These are phyloP conservation scores for Molossus molossus DNA, from an alignment of 2,797 vertebrate species.

Conservation along the genomic window DNA sequence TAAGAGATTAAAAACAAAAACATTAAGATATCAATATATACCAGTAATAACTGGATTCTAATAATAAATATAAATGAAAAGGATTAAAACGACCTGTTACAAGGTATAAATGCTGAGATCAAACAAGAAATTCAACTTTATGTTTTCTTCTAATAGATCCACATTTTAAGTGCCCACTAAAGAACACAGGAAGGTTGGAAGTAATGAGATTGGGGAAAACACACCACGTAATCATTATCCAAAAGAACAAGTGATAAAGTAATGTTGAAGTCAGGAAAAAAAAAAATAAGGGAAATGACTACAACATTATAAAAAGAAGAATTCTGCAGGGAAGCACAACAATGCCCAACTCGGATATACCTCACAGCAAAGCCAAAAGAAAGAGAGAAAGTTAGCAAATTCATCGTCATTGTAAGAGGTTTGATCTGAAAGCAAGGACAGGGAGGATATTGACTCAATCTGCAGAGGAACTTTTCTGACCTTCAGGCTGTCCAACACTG, in stretches of 20 bases:
- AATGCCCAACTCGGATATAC: not conserved
- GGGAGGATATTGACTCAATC: not conserved
- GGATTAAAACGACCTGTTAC: slow-evolving; percentile 8
- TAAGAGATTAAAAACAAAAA: slow-evolving; percentile 43
- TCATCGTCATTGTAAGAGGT: not conserved
- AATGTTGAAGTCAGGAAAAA: not conserved
- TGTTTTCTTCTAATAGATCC: not conserved
- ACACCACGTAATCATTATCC: not conserved
- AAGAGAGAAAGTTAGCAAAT: not conserved
- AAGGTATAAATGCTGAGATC: slow-evolving; percentile 16
- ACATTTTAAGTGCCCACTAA: not conserved
- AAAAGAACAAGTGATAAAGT: not conserved
- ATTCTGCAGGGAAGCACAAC: slow-evolving; percentile 21
- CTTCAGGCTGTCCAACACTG: not conserved
- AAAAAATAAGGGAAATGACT: not conserved
- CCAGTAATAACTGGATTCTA: not conserved
- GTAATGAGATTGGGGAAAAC: not conserved
- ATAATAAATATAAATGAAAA: slow-evolving; percentile 37
- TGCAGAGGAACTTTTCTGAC: not conserved
- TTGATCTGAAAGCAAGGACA: not conserved
- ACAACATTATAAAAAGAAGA: slow-evolving; percentile 34
- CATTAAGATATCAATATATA: not conserved
- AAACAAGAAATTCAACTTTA: not conserved
- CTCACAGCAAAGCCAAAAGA: not conserved
- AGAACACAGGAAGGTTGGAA: not conserved